Conservation (phyloP, 2,888 invertebrate genomes). For the Dynastes grantii region DNA sequence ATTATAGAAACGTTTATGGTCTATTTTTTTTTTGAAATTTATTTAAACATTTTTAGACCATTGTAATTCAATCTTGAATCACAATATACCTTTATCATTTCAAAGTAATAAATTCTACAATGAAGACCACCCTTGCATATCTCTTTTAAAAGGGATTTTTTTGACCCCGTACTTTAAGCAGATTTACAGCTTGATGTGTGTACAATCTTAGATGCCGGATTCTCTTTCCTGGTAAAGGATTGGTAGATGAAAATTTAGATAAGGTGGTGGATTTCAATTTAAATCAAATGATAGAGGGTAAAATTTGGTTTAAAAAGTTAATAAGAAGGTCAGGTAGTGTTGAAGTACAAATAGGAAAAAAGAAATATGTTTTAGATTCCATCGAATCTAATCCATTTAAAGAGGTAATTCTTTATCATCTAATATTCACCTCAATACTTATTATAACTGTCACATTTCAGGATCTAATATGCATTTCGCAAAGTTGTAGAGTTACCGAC, state of each 20-base stretch:
- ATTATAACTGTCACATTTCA: conserved; percentile 44
- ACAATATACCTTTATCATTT: conserved; percentile 45
- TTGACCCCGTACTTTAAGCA: conserved; percentile 11
- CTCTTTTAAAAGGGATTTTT: no score
- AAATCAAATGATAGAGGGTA: conserved; percentile 65
- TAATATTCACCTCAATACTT: no score
- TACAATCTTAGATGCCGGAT: conserved; percentile 63
- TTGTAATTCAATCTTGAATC: conserved; percentile 17
- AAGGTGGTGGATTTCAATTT: conserved; percentile 63
- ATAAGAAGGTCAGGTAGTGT: conserved; percentile 66
- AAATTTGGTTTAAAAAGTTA: conserved; percentile 66
- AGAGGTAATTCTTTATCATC: conserved; percentile 52
- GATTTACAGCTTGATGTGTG: not conserved
- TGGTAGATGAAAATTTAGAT: conserved; percentile 63
- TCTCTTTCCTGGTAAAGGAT: conserved; percentile 67
- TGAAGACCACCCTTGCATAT: conserved; percentile 63
- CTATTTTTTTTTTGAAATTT: no score
- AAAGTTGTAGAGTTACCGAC: conserved; percentile 53
- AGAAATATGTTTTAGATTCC: conserved; percentile 62
- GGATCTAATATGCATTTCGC: conserved; percentile 56
- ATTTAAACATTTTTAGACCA: no score
- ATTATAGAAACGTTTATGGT: conserved; percentile 24
- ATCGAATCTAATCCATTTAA: conserved; percentile 55
- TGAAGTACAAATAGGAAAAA: conserved; percentile 64
- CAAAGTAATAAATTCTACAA: conserved; percentile 58